These are phyloP conservation scores for Plodia interpunctella DNA, from an alignment of 1,140 invertebrate species.

Conservation along the genomic window DNA sequence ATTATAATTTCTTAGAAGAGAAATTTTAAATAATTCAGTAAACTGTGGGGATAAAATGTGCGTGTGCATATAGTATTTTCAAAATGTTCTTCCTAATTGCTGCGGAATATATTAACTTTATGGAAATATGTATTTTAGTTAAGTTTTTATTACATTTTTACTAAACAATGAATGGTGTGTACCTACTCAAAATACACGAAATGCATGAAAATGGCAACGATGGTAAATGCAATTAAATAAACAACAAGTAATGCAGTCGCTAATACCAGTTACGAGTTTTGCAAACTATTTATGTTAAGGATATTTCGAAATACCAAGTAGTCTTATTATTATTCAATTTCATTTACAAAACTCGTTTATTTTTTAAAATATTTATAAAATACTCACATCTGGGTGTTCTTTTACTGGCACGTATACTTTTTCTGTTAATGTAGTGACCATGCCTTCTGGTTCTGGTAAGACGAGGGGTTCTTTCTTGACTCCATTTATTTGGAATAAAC, in stretches of 20 bases:
- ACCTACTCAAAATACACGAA: too few relatives aligned
- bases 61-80: too few relatives aligned
- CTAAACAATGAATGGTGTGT: too few relatives aligned
- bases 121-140: too few relatives aligned
- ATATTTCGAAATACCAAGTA: neutral
- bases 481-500: constrained; percentile 98
- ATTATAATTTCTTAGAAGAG: too few relatives aligned
- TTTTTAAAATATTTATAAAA: constrained; percentile 13
- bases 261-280: neutral
- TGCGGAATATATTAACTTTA: too few relatives aligned
- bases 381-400: constrained; percentile 99
- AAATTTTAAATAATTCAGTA: too few relatives aligned
- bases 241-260: neutral
- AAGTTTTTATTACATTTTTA: too few relatives aligned
- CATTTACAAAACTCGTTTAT: neutral
- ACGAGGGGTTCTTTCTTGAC: constrained; percentile 95
- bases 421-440: constrained; percentile 94
- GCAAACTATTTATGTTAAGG: neutral
- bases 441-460: constrained; percentile 95
- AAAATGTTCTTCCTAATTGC: too few relatives aligned
- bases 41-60: too few relatives aligned
- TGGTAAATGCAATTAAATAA: neutral
- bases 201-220: neutral
- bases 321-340: too few relatives aligned
- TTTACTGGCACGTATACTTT: constrained; percentile 99